Conservation (phyloP, 1,140 invertebrate species). For the Fopius arisanus region DNA sequence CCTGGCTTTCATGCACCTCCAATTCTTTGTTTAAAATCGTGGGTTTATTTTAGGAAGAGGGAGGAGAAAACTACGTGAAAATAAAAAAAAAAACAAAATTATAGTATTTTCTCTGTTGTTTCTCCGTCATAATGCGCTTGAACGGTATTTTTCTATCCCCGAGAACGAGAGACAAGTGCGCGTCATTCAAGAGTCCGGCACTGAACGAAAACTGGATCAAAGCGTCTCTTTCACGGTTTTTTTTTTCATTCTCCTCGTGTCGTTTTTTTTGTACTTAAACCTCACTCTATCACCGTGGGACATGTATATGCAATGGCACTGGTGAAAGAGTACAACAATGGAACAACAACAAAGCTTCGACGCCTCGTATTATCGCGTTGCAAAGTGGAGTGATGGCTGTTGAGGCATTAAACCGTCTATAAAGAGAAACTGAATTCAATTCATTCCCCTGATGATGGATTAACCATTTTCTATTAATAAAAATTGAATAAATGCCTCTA, state of each 20-base stretch:
- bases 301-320: neutral
- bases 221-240: slow-evolving; percentile 6
- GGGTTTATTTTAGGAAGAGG: neutral
- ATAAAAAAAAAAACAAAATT: neutral
- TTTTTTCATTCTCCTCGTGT: neutral
- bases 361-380: slow-evolving; percentile 19
- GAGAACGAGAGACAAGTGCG: slow-evolving; percentile 8
- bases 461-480: no score
- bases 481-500: no score
- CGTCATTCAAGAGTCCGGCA: slow-evolving; percentile 4
- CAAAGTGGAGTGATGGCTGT: slow-evolving; percentile 4
- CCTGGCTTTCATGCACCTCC: neutral
- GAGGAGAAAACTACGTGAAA: no score
- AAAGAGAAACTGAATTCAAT: neutral
- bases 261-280: slow-evolving; percentile 13
- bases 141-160: neutral
- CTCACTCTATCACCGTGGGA: neutral
- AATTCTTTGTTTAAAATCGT: slow-evolving; percentile 2
- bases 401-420: neutral
- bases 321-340: slow-evolving; percentile 17
- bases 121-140: slow-evolving; percentile 12
- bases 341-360: slow-evolving; percentile 5
- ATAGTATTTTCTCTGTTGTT: neutral
- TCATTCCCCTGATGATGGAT: neutral
- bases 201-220: slow-evolving; percentile 23